Percentiles rank a stretch among this genome's conserved stretches.
Conservation (phyloP, 2,888 invertebrate genomes). For the Polydrusus tereticollis region DNA sequence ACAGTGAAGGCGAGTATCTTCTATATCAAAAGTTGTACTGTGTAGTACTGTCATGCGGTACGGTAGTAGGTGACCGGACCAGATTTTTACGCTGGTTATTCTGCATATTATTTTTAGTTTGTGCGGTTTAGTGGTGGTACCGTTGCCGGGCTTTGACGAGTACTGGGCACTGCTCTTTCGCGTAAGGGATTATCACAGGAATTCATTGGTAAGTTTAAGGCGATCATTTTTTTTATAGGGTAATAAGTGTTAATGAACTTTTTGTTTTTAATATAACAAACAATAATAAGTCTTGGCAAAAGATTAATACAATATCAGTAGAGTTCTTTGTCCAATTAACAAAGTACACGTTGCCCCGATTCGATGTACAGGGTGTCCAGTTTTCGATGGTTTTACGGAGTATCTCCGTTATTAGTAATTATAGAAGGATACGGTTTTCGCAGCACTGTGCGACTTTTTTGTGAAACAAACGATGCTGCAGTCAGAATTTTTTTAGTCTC, state of each 20-base stretch:
- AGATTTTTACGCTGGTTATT: conserved; percentile 34
- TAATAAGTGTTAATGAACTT: too few species aligned
- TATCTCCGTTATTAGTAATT: too few species aligned
- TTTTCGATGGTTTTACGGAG: too few species aligned
- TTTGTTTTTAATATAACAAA: neutral
- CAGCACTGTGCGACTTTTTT: too few species aligned
- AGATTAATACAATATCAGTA: too few species aligned
- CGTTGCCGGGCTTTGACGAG: conserved; percentile 17
- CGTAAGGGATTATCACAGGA: neutral
- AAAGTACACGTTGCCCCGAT: too few species aligned
- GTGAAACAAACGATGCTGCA: too few species aligned
- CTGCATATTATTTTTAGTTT: conserved; percentile 24
- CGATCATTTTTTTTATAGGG: neutral
- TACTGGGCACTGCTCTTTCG: conserved; percentile 6
- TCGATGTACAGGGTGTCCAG: too few species aligned
- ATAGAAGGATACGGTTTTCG: too few species aligned
- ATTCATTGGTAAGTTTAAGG: conserved; percentile 1
- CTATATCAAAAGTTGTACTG: conserved; percentile 6
- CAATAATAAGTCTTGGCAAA: too few species aligned
- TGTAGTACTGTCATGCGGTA: conserved; percentile 1
- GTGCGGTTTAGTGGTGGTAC: conserved; percentile 29
- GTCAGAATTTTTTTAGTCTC: too few species aligned
- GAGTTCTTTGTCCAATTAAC: too few species aligned
- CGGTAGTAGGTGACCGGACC: conserved; percentile 34
- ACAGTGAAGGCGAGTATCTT: conserved; percentile 14